These are phyloP conservation scores for Malacoctenus gilli DNA, from an alignment of 2,797 vertebrate genomes.

Conservation along the genomic window DNA sequence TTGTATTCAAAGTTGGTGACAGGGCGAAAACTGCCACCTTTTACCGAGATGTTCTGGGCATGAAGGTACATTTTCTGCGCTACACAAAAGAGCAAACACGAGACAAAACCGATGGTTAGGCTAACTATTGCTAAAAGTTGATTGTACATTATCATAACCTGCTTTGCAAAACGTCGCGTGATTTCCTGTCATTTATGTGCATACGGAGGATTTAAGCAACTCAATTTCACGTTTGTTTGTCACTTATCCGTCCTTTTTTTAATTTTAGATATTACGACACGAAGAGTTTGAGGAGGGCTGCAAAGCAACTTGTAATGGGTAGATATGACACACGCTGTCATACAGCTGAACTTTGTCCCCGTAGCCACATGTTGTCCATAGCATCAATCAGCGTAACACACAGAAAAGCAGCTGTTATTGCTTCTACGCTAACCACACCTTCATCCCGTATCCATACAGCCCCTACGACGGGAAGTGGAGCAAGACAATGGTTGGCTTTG, in stretches of 20 bases:
- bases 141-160: neutral
- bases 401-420: neutral
- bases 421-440: neutral
- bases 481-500: constrained; percentile 98
- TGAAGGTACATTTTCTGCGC: constrained; percentile 81
- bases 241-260: neutral
- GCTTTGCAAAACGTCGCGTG: constrained; percentile 8
- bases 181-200: neutral
- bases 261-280: constrained; percentile 87
- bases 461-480: constrained; percentile 99
- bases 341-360: constrained; percentile 29
- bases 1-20: constrained; percentile 95
- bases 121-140: no score
- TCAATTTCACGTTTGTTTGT: neutral
- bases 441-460: constrained; percentile 65
- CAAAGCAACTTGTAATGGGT: constrained; percentile 96
- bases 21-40: constrained; percentile 84
- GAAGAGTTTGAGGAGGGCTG: constrained; percentile 98
- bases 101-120: no score
- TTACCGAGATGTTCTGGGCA: constrained; percentile 92
- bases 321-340: constrained; percentile 5
- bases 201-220: neutral
- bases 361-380: no score
- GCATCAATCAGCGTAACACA: no score
- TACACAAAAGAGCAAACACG: neutral